phyloP scores from a whole-genome alignment of 2,797 vertebrate species.

The Mus spretus region DNA sequence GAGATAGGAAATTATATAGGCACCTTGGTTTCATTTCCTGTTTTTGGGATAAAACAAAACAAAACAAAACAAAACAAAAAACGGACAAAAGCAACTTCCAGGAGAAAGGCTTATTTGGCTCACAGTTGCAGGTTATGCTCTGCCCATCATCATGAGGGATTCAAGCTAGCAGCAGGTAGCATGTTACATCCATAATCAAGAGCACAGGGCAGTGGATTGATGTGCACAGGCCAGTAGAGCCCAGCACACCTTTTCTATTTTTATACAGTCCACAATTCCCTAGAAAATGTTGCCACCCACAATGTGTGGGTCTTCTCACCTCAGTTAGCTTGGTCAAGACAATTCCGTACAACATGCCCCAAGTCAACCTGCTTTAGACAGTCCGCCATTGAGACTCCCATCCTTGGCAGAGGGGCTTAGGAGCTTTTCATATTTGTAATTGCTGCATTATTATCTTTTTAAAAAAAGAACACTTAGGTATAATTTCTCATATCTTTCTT shows the following conservation, averaged over 20 bases:
- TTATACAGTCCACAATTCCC: neutral
- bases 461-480: neutral
- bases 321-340: neutral
- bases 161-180: neutral
- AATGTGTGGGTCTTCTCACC: neutral
- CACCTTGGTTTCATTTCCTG: neutral
- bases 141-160: neutral
- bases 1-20: neutral
- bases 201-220: too few species aligned
- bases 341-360: neutral
- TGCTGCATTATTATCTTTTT: neutral
- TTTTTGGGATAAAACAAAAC: neutral
- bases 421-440: neutral
- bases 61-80: neutral
- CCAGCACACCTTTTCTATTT: neutral
- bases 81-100: neutral
- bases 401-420: neutral
- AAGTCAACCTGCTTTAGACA: neutral
- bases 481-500: conserved; percentile 25
- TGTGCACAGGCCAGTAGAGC: neutral
- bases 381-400: neutral
- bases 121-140: neutral
- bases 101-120: neutral
- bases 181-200: neutral
- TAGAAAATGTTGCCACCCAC: neutral